These are phyloP conservation scores for Polyploca ridens DNA, from an alignment of 2,888 invertebrate species.

Conservation along the genomic window DNA sequence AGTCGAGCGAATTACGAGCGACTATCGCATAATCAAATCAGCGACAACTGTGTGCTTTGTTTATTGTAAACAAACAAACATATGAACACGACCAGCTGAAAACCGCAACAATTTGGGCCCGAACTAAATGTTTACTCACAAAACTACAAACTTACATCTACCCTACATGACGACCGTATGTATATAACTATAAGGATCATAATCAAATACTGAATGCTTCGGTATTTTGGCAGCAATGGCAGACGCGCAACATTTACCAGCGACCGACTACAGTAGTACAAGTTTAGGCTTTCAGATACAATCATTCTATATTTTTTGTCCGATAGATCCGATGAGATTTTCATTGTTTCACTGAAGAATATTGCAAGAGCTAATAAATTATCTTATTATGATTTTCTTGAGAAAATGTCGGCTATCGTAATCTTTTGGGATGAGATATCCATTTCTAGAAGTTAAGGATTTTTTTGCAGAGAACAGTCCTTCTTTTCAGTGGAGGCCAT, in stretches of 20 bases:
- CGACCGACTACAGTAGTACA: conserved; percentile 46
- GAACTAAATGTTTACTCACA: conserved; percentile 66
- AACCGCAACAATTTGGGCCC: conserved; percentile 68
- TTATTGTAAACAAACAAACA: conserved; percentile 50
- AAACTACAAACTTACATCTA: conserved; percentile 48
- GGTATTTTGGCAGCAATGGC: conserved; percentile 32
- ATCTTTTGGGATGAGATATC: too few relatives aligned
- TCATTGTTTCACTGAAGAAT: too few relatives aligned
- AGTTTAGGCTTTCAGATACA: conserved; percentile 53
- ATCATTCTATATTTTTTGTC: conserved; percentile 47
- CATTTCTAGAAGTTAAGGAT: too few relatives aligned
- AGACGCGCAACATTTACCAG: conserved; percentile 62
- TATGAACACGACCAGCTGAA: conserved; percentile 47
- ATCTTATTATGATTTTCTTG: too few relatives aligned
- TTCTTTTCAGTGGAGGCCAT: too few relatives aligned
- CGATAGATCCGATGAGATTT: conserved; percentile 3
- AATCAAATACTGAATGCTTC: conserved; percentile 15
- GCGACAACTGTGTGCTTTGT: conserved; percentile 58
- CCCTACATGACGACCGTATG: conserved; percentile 23
- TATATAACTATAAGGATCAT: conserved; percentile 18
- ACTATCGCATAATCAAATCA: conserved; percentile 64
- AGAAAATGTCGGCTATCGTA: too few relatives aligned
- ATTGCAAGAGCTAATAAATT: too few relatives aligned
- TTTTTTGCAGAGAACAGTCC: too few relatives aligned
- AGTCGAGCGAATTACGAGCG: conserved; percentile 23